phyloP scores from a whole-genome alignment of 2,888 invertebrate species.

The Perizoma flavofasciatum region DNA sequence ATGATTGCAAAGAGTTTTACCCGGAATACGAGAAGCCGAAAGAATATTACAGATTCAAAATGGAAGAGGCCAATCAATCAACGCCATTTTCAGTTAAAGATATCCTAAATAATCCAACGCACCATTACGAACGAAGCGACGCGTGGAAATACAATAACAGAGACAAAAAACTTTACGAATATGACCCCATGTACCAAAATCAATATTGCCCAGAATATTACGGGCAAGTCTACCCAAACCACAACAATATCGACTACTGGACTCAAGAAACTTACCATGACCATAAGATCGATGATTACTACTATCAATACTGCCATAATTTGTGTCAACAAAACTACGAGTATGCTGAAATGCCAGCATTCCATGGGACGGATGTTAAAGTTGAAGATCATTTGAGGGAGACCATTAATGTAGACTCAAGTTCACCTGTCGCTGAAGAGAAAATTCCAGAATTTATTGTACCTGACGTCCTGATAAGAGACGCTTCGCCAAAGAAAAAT shows the following conservation, averaged over 20 bases:
- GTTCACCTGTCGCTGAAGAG: conserved; percentile 29
- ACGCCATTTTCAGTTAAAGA: conserved; percentile 78
- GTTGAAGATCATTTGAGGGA: conserved; percentile 44
- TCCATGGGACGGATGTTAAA: conserved; percentile 49
- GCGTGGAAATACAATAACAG: conserved; percentile 64
- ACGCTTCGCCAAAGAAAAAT: conserved; percentile 54
- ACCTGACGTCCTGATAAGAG: conserved; percentile 34
- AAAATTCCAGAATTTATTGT: conserved; percentile 27
- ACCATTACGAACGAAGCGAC: conserved; percentile 66
- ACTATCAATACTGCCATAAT: conserved; percentile 70
- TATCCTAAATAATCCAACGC: conserved; percentile 67
- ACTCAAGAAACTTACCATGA: conserved; percentile 66
- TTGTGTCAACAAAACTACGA: conserved; percentile 68
- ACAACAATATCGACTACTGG: conserved; percentile 69
- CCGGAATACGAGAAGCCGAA: conserved; percentile 50
- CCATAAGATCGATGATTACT: conserved; percentile 68
- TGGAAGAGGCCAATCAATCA: conserved; percentile 56
- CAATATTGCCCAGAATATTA: conserved; percentile 66
- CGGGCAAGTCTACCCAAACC: conserved; percentile 62
- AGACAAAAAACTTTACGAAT: conserved; percentile 58
- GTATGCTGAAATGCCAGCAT: conserved; percentile 47
- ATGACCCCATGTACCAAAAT: conserved; percentile 57
- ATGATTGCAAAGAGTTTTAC: conserved; percentile 65
- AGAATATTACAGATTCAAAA: conserved; percentile 54
- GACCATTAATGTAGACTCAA: conserved; percentile 25